Evolutionary conservation across 37 sponge, comb jelly and placozoan species (phyloP), one percentile per base, ranked within the genome.

Genomic region (Aplysina aerophoba): DNA sequence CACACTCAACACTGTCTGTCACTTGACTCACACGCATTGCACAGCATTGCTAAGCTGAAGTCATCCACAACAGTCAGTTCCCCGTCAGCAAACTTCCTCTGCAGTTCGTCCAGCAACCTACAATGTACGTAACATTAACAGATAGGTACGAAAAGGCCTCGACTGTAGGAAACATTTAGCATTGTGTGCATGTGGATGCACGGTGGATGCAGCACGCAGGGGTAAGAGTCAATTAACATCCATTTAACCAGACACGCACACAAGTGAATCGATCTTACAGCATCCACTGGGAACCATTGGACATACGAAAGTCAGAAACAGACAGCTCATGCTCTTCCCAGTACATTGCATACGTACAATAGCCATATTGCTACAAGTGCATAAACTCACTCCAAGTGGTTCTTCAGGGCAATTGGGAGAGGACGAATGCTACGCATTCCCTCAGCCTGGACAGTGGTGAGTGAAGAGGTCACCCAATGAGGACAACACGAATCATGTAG

Each of bases 331-430:
- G n/a, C n/a, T n/a, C n/a, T n/a, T n/a, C n/a, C n/a, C n/a, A n/a
- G 27, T 14, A 62, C 63, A 62, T 25, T 44, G 27, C 63, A 62
- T 5, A 11, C 63, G 12, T 14, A 62, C n/a, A n/a, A n/a, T n/a
- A n/a, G n/a, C n/a, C n/a, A n/a, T n/a, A n/a, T n/a, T n/a, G n/a
- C n/a, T n/a, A n/a, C n/a, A n/a, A n/a, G n/a, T n/a, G 27, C 12
- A 22, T 14, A 27, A 24, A 25, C 85, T 85, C 20, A 92, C 92
- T 88, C 83, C 36, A 92, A 81, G 25, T 92, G 92, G 71, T 73
- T 81, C 36, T 57, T 85, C 53, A 92, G 85, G 35, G 88, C 60
- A 31, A 85, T 71, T 0, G 92, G 92, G 30, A 84, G 36, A 15
- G 92, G 86, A 5, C 86, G 44, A 17, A 75, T 22, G 15, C 25